These are phyloP conservation scores for Glossosoma conforme DNA, from an alignment of 1,140 invertebrate genomes.

Conservation along the genomic window DNA sequence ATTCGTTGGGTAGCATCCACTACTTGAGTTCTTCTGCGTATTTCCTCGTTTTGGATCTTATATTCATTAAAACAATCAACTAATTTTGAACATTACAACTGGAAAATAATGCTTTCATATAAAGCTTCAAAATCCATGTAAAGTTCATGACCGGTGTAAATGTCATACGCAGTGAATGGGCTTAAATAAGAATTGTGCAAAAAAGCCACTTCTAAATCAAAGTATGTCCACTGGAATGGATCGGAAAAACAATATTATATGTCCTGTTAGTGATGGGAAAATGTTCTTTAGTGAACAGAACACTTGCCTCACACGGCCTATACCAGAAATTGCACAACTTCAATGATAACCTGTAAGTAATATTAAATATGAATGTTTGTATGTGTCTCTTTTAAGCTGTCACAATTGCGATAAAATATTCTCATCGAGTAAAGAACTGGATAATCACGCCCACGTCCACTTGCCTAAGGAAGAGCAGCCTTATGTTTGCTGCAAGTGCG, in stretches of 20 bases:
- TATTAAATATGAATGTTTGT: background rate
- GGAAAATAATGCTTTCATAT: too few species aligned
- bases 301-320: background rate
- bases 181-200: too few species aligned
- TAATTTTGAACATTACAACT: too few species aligned
- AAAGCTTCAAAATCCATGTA: too few species aligned
- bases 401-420: conserved; percentile 19
- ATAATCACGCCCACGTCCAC: conserved; percentile 12
- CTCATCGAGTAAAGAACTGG: conserved; percentile 7
- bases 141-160: too few species aligned
- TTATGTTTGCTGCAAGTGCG: conserved; percentile 38
- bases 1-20: too few species aligned
- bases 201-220: background rate
- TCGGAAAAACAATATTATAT: background rate
- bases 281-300: background rate
- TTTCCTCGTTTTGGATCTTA: too few species aligned
- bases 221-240: background rate
- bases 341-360: background rate
- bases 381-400: conserved; percentile 13
- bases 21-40: too few species aligned
- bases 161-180: too few species aligned
- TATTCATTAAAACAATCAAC: too few species aligned
- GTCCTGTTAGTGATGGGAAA: background rate
- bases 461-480: conserved; percentile 30
- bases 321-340: background rate